Base-by-base conservation (phyloP, 2,113 vertebrate genomes). In the Leucoraja erinaceus region DNA sequence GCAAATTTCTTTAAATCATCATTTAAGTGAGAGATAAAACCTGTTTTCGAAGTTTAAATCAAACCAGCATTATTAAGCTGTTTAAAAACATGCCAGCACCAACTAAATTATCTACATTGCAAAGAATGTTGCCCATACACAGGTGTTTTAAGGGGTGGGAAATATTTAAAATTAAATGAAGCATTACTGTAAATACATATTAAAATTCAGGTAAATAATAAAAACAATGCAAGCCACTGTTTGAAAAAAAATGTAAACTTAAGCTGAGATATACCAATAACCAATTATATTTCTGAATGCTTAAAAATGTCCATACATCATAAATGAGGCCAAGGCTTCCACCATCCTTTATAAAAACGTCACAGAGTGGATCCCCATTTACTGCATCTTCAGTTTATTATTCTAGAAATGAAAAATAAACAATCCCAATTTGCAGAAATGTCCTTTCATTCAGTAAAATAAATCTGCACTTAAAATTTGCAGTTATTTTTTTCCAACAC, bases 91-190 rank as follows among this genome's bases (percentile, higher is more conserved):
- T 59, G 47, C 38, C 66, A 74, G 63, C 25, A 9, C 90, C 25
- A 72, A 91, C 66, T 72, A 90, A n/a, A 72, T 90, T 86, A 90
- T 10, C 16, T 72, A 72, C 66, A 47, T 68, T 91, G 31, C 38
- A 91, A 91, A 91, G 90, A 91, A 91, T 91, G 90, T 91, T 91
- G 90, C 90, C 90, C 90, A 91, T 66, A 90, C 59, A 70, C 68
- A 47, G 9, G 25, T 72, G 33, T 91, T 70, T 72, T 91, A 91
- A 22, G 38, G 33, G 38, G 33, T 72, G 2, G 16, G 14, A 22
- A 72, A 72, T 72, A 47, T 72, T 47, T 72, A 91, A 91, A 54
- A 91, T 22, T 7, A 72, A 91, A 54, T 38, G 18, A 91, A 33
- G 10, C 38, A 72, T 72, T 91, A 68, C 90, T 74, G 90, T 91